Conservation (phyloP, 1,140 invertebrate species). For the Coenobita brevimanus region DNA sequence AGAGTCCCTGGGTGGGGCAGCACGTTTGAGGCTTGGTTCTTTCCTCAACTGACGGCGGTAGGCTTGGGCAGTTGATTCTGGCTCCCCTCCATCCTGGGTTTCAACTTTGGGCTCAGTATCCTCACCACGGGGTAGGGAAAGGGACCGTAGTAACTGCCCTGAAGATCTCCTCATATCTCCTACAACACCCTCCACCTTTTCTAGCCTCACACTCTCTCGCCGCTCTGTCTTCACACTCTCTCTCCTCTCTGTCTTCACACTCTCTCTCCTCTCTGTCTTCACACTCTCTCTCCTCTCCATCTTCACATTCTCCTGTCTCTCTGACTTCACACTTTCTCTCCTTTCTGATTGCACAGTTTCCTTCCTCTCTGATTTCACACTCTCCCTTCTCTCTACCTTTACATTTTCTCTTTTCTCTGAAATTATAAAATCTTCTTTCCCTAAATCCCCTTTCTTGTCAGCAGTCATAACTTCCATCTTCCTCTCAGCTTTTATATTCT, state of each 20-base stretch:
- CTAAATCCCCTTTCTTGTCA: no score
- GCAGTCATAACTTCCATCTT: background rate
- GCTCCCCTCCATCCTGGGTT: slow-evolving; percentile 36
- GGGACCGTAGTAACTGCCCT: slow-evolving; percentile 21
- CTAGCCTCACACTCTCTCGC: background rate
- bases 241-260: no score
- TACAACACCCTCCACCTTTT: background rate
- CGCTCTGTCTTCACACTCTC: background rate
- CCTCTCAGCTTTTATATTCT: slow-evolving; percentile 35
- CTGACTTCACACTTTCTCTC: no score
- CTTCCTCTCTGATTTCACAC: no score
- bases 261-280: no score
- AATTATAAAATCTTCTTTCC: no score
- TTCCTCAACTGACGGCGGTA: slow-evolving; percentile 45
- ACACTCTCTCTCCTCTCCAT: no score
- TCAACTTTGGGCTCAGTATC: slow-evolving; percentile 8
- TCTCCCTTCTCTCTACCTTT: no score
- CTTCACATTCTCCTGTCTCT: no score
- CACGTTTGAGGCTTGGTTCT: slow-evolving; percentile 57
- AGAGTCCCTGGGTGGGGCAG: slow-evolving; percentile 32
- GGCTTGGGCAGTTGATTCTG: slow-evolving; percentile 24
- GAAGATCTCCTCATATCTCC: slow-evolving; percentile 8
- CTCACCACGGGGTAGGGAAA: slow-evolving; percentile 12
- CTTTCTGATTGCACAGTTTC: no score
- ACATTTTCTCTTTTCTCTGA: no score